Evolutionary conservation across 2,797 vertebrate genomes (phyloP), one percentile per base, ranked within the genome.

Genomic region (Moxostoma hubbsi): DNA sequence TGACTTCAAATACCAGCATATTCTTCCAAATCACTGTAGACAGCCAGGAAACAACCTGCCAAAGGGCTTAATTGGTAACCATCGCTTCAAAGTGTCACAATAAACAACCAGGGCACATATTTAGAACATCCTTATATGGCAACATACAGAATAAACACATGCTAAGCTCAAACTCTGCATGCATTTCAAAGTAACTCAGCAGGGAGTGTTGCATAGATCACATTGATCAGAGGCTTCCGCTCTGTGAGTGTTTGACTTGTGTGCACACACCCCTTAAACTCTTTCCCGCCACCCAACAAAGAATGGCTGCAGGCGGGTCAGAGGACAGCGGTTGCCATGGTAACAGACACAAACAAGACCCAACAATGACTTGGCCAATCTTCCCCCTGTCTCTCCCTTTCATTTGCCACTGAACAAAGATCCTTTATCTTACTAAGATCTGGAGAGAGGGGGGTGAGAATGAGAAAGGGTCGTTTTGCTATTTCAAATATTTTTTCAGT

Each of bases 291-390:
- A 24, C 55, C 50, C 51, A 50, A 55, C 8, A 71, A 50, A 69
- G 59, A 63, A 57, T 18, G 55, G 46, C 76, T 77, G 58, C 53
- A 55, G 79, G 43, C 36, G 9, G 78, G 77, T 87, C 62, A 71
- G 67, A 18, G 83, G 83, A 80, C 67, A 73, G 74, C 59, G 2
- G 87, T 91, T 83, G 69, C 87, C 79, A 86, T 82, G 88, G 89
- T 85, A 89, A 94, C 92, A 87, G 88, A 92, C 89, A 87, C 83
- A 93, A 94, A 95, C 92, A 94, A 80, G 82, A 75, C 89, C 81
- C 87, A 95, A 93, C 92, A 93, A 82, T 85, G 75, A 49, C 57
- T 59, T 71, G 50, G 75, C 64, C 81, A 79, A 55, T 59, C 53
- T 55, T 69, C 69, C 3, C 36, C 36, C 36, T 55, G 45, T 57